phyloP scores from a whole-genome alignment of 2,888 invertebrate genomes.

The Drosophila mimica region DNA sequence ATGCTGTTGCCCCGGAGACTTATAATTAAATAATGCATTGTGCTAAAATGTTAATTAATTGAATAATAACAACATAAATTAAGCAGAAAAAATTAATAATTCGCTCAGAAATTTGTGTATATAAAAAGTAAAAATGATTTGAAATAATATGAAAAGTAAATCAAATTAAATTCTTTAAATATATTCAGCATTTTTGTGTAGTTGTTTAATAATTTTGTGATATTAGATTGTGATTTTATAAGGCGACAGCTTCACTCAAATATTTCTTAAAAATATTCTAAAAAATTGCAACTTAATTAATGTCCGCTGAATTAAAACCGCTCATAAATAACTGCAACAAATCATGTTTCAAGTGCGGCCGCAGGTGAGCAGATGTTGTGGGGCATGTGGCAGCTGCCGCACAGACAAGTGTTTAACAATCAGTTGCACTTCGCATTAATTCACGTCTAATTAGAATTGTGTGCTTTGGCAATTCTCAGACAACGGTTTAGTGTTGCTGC shows the following conservation, averaged over 20 bases:
- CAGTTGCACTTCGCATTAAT: slow-evolving; percentile 52
- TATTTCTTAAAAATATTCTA: background rate
- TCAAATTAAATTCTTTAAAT: background rate
- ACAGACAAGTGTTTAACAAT: slow-evolving; percentile 27
- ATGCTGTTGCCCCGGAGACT: background rate
- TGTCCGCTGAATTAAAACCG: background rate
- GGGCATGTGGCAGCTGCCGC: background rate
- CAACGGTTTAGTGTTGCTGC: slow-evolving; percentile 19
- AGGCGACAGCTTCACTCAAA: background rate
- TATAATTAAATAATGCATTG: background rate
- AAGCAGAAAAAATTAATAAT: background rate
- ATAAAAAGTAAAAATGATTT: background rate
- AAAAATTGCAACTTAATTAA: background rate
- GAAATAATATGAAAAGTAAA: background rate
- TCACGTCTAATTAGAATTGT: slow-evolving; percentile 62
- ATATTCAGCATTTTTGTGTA: background rate
- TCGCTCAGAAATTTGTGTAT: background rate
- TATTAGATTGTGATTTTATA: background rate
- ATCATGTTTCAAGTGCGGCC: background rate
- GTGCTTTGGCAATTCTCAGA: slow-evolving; percentile 59
- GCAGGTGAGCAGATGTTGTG: slow-evolving; percentile 1
- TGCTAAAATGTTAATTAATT: background rate
- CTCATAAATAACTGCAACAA: background rate
- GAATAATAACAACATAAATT: background rate
- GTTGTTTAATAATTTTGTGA: too few relatives aligned